Evolutionary conservation across 2,113 vertebrate species (phyloP), one percentile per base, ranked within the genome.

Genomic region (Triplophysa siluroides): DNA sequence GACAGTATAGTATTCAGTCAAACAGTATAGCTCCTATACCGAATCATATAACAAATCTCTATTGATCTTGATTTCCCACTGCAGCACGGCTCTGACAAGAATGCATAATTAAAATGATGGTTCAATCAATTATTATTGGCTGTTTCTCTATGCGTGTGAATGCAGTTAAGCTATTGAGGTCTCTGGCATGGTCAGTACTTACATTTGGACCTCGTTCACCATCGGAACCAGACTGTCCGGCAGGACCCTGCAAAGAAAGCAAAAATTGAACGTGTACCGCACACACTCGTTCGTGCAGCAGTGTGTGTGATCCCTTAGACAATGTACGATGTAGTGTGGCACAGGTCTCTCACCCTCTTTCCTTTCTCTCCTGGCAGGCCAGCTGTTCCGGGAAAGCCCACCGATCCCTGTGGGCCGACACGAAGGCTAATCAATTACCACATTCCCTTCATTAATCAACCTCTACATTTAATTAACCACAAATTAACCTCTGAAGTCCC

Each of bases 301-400:
- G 73, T 21, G 16, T 41, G 38, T 45, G 64, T 5, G 62, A 69
- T 11, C n/a, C 5, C 26, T 60, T 14, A 38, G 29, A 80, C 16
- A 21, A 6, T 24, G 26, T 45, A n/a, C 18, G 1, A 38, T 45
- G 11, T 29, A 29, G 29, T n/a, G 1, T 56, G 60, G 16, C 72
- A 47, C 58, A 13, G 19, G 66, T 43, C 67, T 89, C 94, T 95
- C 86, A 98, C 96, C 92, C 95, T 91, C 88, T 93, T 95, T 86
- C 96, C 96, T 88, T 98, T 98, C 75, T 97, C 96, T 88, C 96
- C 96, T 0, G 67, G 33, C 58, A 92, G 81, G 19, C 96, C 96
- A 1, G 87, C 47, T 8, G 86, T 63, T 68, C 96, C 96, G 0
- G 87, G 88, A 88, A 97, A 97, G 78, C 96, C 96, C 11, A 84